Evolutionary conservation across 2,797 vertebrate genomes (phyloP).

Genomic region (Chelmon rostratus): DNA sequence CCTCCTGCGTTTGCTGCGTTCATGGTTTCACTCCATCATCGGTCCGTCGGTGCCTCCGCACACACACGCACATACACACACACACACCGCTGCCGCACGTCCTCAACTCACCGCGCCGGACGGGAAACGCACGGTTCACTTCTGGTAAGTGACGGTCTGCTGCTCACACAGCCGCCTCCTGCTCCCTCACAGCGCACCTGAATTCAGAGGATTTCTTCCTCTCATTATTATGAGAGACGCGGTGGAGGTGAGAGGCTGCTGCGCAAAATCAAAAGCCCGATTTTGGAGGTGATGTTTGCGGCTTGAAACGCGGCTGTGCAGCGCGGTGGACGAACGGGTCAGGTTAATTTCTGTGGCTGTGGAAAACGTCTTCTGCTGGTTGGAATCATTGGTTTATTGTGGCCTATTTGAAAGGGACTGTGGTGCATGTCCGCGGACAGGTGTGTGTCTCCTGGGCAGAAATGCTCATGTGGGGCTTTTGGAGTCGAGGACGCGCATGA

Average conservation of each 20-base stretch:
- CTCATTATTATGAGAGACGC: not conserved
- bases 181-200: conserved; percentile 11
- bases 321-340: not conserved
- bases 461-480: no score
- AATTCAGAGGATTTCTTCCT: not conserved
- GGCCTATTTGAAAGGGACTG: not conserved
- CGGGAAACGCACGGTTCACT: conserved; percentile 24
- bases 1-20: conserved; percentile 16
- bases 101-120: conserved; percentile 35
- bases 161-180: not conserved
- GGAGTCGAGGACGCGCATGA: no score
- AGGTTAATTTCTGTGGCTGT: not conserved
- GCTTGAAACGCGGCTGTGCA: not conserved
- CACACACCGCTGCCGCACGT: conserved; percentile 4
- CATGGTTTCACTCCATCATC: conserved; percentile 49
- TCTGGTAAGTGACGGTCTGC: conserved; percentile 37
- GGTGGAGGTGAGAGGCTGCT: not conserved
- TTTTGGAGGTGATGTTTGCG: not conserved
- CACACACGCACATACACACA: conserved; percentile 1
- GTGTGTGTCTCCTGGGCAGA: not conserved
- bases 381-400: not conserved
- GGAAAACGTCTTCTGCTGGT: not conserved
- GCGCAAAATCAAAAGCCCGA: not conserved
- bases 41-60: conserved; percentile 21
- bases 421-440: not conserved